Evolutionary conservation across 2,888 invertebrate genomes (phyloP).

Genomic region (Bellardia bayeri): DNA sequence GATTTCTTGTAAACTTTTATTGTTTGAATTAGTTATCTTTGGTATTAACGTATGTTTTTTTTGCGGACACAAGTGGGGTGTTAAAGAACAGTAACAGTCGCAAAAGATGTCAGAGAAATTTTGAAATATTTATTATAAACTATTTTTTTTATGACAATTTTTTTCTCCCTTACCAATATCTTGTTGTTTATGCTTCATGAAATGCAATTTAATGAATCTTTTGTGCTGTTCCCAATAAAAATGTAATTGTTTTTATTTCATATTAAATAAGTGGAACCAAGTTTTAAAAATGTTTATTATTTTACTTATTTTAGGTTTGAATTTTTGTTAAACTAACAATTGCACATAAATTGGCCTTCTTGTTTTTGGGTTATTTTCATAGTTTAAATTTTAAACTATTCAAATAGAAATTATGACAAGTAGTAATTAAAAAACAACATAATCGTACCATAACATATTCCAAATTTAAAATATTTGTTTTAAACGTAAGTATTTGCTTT

Average conservation of each 20-base stretch:
- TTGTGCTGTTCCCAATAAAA: constrained; percentile 21
- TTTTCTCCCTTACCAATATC: not conserved
- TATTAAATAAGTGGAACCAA: constrained; percentile 15
- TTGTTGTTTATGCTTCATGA: not conserved
- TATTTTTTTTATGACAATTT: not conserved
- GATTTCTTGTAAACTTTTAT: too few species aligned
- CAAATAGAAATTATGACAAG: constrained; percentile 1
- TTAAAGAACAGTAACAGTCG: too few species aligned
- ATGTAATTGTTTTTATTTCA: not conserved
- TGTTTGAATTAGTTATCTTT: too few species aligned
- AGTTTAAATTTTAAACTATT: not conserved
- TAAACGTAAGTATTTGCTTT: constrained; percentile 32
- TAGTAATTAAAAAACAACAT: constrained; percentile 32
- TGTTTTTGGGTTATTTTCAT: constrained; percentile 25
- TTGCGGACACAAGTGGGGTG: too few species aligned
- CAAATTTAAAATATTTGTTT: constrained; percentile 36
- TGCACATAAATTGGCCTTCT: constrained; percentile 69
- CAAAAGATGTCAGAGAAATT: too few species aligned
- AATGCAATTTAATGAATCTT: not conserved
- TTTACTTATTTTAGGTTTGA: constrained; percentile 29
- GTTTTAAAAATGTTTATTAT: not conserved
- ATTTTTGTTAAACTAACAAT: constrained; percentile 63
- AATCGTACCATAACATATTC: not conserved
- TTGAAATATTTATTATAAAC: too few species aligned
- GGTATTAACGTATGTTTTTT: too few species aligned